Percentiles rank a stretch among this genome's conserved stretches.
These are phyloP conservation scores for Pagrus major DNA, from an alignment of 2,113 vertebrate genomes.

Conservation along the genomic window DNA sequence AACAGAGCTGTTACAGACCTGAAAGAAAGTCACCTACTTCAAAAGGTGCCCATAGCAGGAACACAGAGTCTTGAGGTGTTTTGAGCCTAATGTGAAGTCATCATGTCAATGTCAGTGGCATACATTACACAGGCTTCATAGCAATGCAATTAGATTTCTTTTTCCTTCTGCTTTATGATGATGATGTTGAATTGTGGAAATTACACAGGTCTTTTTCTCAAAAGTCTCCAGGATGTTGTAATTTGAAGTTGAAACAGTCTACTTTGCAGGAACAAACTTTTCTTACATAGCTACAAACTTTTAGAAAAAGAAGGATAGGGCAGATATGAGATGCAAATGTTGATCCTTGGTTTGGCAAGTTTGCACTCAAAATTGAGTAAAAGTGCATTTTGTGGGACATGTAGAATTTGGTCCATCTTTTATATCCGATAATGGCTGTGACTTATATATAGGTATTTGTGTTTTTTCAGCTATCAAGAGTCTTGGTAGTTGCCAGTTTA, in stretches of 20 bases:
- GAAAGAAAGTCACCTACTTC: slow-evolving; percentile 8
- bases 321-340: neutral
- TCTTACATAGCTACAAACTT: neutral
- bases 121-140: neutral
- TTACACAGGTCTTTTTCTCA: neutral
- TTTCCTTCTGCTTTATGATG: neutral
- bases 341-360: neutral
- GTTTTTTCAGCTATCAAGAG: no score
- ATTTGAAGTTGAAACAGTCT: neutral
- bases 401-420: neutral
- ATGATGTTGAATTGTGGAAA: neutral
- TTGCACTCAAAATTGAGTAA: neutral
- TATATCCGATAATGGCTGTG: no score
- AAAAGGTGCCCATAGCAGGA: slow-evolving; percentile 1
- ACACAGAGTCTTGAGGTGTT: neutral
- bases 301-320: neutral
- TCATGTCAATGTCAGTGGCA: neutral
- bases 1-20: slow-evolving; percentile 22
- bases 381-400: neutral
- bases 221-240: neutral
- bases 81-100: neutral
- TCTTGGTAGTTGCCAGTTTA: no score
- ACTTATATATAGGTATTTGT: no score
- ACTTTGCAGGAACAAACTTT: neutral
- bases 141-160: neutral